Conservation (phyloP, 2,113 vertebrate species). For the Semnornis frantzii region DNA sequence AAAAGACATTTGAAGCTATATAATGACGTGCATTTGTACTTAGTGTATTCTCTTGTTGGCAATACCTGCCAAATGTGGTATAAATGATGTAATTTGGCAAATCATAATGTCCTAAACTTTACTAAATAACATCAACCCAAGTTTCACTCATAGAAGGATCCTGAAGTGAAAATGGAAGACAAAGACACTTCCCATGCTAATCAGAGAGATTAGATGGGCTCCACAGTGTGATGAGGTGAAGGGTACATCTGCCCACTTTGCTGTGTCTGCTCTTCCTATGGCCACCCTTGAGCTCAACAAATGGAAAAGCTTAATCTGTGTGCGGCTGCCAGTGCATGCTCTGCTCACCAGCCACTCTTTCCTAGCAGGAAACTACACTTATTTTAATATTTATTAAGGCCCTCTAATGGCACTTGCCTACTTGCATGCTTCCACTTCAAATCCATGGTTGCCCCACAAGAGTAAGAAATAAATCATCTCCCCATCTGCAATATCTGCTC, state of each 20-base stretch:
- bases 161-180: not conserved
- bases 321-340: not conserved
- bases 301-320: not conserved
- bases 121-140: not conserved
- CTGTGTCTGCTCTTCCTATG: not conserved
- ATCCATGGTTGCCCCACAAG: not conserved
- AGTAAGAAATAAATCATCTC: constrained; percentile 4
- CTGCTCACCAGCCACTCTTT: not conserved
- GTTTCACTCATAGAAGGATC: not conserved
- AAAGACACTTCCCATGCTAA: not conserved
- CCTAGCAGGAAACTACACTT: not conserved
- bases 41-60: not conserved
- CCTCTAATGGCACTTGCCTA: not conserved
- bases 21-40: not conserved
- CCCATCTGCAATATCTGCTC: not conserved
- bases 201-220: not conserved
- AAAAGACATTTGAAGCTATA: not conserved
- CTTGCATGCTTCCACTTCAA: not conserved
- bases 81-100: not conserved
- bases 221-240: not conserved
- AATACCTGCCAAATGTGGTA: not conserved
- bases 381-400: constrained; percentile 47
- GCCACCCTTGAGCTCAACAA: not conserved
- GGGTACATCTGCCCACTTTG: not conserved
- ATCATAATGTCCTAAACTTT: not conserved